A percentile compares a stretch with the other conserved stretches of the same genome.
Conservation (phyloP, 2,888 invertebrate species). For the Cheiracanthium punctorium region DNA sequence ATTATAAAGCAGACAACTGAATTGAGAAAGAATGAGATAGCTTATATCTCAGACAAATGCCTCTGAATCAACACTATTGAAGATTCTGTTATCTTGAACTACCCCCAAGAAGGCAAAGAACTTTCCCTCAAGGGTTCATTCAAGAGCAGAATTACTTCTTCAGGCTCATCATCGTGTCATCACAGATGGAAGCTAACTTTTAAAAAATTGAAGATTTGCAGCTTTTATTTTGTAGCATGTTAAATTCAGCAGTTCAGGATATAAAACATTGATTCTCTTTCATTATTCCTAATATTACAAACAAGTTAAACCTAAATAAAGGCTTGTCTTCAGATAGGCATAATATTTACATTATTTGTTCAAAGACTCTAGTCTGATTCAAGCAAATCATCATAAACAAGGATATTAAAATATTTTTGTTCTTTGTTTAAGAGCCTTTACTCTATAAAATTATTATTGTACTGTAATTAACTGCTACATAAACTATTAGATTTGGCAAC, state of each 20-base stretch:
- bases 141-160: background rate
- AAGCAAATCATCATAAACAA: conserved; percentile 49
- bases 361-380: conserved; percentile 56
- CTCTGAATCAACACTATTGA: conserved; percentile 8
- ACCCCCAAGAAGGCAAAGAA: conserved; percentile 23
- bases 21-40: no score
- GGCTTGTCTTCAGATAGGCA: conserved; percentile 35
- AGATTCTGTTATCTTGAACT: background rate
- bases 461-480: no score
- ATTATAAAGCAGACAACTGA: background rate
- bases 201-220: no score
- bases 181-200: background rate
- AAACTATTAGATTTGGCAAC: no score
- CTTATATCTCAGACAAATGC: conserved; percentile 26
- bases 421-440: no score
- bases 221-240: no score
- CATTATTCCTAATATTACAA: no score
- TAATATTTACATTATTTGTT: conserved; percentile 43
- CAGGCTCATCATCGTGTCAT: conserved; percentile 23
- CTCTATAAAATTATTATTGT: no score
- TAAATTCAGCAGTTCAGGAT: no score
- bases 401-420: no score
- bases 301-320: no score
- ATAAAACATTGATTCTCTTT: no score
- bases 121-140: conserved; percentile 1